Evolutionary conservation across 1,140 invertebrate genomes (phyloP).

Genomic region (Aphaenogaster rudis): DNA sequence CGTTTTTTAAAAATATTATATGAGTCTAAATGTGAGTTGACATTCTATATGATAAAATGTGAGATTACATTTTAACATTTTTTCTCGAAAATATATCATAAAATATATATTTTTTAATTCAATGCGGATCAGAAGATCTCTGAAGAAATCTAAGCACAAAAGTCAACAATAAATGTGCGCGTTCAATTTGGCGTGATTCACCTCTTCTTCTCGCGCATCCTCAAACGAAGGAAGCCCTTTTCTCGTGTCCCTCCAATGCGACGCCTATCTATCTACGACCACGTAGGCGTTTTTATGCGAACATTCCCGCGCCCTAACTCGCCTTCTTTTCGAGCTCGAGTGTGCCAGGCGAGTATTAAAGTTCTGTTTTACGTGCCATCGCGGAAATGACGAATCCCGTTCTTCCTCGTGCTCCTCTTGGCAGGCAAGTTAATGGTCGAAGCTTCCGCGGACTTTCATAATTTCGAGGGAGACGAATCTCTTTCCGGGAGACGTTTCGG

Average conservation of each 20-base stretch:
- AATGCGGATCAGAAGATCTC: neutral
- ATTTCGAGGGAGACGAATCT: conserved; percentile 70
- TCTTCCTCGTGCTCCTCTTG: conserved; percentile 16
- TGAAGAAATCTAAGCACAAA: conserved; percentile 5
- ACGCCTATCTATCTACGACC: conserved; percentile 61
- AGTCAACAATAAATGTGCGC: neutral
- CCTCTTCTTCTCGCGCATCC: conserved; percentile 11
- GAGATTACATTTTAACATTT: too few species aligned
- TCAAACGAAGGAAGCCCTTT: conserved; percentile 11
- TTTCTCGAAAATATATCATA: neutral
- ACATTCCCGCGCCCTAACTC: conserved; percentile 55
- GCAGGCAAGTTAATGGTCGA: conserved; percentile 65
- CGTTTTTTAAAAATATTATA: neutral
- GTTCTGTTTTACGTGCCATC: conserved; percentile 73
- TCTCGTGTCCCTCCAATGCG: conserved; percentile 53
- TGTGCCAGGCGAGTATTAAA: conserved; percentile 70
- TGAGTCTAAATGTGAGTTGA: neutral
- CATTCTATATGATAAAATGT: neutral
- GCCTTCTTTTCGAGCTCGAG: conserved; percentile 46
- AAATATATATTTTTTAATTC: neutral
- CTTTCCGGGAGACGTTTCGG: neutral
- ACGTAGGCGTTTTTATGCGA: conserved; percentile 74
- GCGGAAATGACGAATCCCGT: conserved; percentile 44
- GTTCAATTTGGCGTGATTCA: conserved; percentile 25
- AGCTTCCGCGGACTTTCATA: conserved; percentile 69